A percentile compares a stretch with the other conserved stretches of the same genome.
These are phyloP conservation scores for Ptilorrhoa leucosticta DNA, from an alignment of 2,113 vertebrate species.

Conservation along the genomic window DNA sequence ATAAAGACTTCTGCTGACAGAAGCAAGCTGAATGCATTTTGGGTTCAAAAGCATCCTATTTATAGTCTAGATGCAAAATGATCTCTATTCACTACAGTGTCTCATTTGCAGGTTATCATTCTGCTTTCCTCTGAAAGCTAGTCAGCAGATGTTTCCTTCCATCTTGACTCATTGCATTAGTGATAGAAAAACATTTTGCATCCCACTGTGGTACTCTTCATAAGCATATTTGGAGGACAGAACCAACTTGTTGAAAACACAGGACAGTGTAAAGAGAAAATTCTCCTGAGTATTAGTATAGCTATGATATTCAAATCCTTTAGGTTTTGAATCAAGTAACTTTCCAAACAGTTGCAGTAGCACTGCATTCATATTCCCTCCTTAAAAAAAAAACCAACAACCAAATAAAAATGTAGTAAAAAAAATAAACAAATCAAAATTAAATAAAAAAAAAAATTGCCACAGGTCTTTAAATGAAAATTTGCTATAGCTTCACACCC, in stretches of 20 bases:
- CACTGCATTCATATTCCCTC: not conserved
- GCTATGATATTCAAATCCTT: not conserved
- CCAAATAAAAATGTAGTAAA: not conserved
- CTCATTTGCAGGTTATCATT: constrained; percentile 60
- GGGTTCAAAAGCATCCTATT: constrained; percentile 59
- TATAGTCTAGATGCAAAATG: constrained; percentile 46
- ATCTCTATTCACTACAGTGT: constrained; percentile 39
- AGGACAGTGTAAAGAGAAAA: not conserved
- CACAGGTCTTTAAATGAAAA: not conserved
- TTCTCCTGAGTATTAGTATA: not conserved
- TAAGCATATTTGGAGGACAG: not conserved
- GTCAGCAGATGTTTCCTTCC: constrained; percentile 1
- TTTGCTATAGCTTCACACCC: not conserved
- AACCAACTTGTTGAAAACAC: not conserved
- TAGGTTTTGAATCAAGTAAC: not conserved
- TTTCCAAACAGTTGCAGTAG: not conserved
- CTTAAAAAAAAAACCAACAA: not conserved
- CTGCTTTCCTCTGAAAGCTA: constrained; percentile 26
- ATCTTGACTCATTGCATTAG: not conserved
- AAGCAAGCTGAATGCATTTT: constrained; percentile 46
- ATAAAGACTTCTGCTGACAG: constrained; percentile 62
- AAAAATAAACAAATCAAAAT: not conserved
- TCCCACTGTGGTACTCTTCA: not conserved
- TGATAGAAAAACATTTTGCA: not conserved
- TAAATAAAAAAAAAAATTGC: not conserved